A percentile compares a stretch with the other conserved stretches of the same genome.
Evolutionary conservation across 2,113 vertebrate genomes (phyloP).

Genomic region (Hepsetus odoe): DNA sequence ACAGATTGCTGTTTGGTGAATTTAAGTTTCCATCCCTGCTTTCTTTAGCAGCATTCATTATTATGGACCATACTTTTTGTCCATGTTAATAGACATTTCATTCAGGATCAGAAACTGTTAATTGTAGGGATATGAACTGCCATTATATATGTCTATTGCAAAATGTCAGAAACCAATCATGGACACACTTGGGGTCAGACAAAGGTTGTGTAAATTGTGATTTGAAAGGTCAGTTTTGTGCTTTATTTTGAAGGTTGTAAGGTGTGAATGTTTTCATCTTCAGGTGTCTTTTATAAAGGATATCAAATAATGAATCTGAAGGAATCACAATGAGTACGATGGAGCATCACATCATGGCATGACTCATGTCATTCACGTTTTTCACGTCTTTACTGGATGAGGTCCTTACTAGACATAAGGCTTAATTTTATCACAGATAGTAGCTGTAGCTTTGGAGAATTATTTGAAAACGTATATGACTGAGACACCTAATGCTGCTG

Average conservation of each 20-base stretch:
- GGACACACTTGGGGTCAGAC: too few species aligned
- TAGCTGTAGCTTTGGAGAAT: neutral
- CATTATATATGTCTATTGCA: too few species aligned
- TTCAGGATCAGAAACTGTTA: too few species aligned
- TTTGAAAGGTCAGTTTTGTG: neutral
- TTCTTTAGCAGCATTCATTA: too few species aligned
- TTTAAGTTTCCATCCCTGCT: too few species aligned
- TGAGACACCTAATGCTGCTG: neutral
- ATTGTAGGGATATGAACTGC: too few species aligned
- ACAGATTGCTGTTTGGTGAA: too few species aligned
- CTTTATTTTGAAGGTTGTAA: neutral
- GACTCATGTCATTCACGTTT: slow-evolving; percentile 20
- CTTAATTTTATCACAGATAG: neutral
- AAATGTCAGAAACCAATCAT: neutral
- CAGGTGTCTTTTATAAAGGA: slow-evolving; percentile 2
- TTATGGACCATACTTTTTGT: too few species aligned
- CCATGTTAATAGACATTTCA: too few species aligned
- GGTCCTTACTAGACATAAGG: neutral
- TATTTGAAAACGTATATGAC: neutral
- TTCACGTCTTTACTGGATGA: neutral
- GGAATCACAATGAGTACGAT: neutral
- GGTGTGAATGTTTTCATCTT: neutral
- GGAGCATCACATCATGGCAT: slow-evolving; percentile 6
- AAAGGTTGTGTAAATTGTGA: neutral
- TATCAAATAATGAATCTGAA: slow-evolving; percentile 15